Evolutionary conservation across 2,113 vertebrate species (phyloP).

Genomic region (Poecile atricapillus): DNA sequence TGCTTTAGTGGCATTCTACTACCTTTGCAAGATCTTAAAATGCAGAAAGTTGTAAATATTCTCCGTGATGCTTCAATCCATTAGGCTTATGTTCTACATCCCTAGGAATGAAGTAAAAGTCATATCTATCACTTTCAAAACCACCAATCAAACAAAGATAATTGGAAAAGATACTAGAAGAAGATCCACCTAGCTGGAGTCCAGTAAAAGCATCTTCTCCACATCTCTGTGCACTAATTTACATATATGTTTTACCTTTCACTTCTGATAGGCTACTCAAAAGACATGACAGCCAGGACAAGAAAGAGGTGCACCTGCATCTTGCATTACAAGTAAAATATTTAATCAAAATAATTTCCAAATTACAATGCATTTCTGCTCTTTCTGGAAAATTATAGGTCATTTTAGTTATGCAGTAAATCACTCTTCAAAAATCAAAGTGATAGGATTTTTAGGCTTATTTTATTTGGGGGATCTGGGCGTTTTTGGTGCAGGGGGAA

Average conservation of each 20-base stretch:
- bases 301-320: not conserved
- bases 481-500: not conserved
- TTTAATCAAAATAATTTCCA: not conserved
- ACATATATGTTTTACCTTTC: not conserved
- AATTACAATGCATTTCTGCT: not conserved
- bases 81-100: not conserved
- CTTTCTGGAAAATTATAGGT: not conserved
- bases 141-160: not conserved
- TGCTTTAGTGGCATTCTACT: not conserved
- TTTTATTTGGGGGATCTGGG: not conserved
- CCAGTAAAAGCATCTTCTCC: not conserved
- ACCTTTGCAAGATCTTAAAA: not conserved
- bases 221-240: not conserved
- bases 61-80: not conserved
- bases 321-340: not conserved
- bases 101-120: not conserved
- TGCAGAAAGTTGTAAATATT: not conserved
- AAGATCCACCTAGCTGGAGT: not conserved
- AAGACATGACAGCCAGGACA: not conserved
- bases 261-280: not conserved
- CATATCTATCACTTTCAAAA: not conserved
- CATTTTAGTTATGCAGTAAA: not conserved
- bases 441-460: not conserved
- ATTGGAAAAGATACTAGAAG: not conserved
- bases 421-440: not conserved